phyloP scores from a whole-genome alignment of 2,888 invertebrate species.

The Sepiola atlantica region DNA sequence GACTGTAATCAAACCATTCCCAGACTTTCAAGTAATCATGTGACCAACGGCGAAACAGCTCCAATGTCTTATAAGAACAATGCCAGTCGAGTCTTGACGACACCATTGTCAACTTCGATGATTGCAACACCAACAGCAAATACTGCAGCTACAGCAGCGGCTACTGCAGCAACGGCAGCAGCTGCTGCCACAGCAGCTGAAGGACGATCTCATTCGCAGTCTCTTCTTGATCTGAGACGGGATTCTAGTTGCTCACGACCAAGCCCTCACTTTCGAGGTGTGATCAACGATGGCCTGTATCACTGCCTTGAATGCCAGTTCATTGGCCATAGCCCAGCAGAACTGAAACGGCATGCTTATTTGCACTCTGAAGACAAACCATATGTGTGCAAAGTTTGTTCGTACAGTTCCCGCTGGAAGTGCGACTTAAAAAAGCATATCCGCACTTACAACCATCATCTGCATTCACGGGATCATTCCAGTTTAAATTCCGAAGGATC shows the following conservation, averaged over 20 bases:
- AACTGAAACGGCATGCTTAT: constrained; percentile 69
- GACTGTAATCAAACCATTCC: constrained; percentile 45
- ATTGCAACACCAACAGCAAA: not conserved
- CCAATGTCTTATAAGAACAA: constrained; percentile 48
- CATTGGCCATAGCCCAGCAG: constrained; percentile 70
- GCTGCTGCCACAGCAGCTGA: not conserved
- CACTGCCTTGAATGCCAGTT: constrained; percentile 72
- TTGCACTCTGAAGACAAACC: constrained; percentile 73
- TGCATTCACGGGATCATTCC: not conserved
- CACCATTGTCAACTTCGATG: not conserved
- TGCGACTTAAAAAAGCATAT: constrained; percentile 74
- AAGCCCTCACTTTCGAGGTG: constrained; percentile 59
- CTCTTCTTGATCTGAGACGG: constrained; percentile 34
- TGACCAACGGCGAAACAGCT: constrained; percentile 51
- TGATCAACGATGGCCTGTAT: constrained; percentile 63
- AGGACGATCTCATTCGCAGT: not conserved
- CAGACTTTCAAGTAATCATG: constrained; percentile 50
- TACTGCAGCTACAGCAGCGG: not conserved
- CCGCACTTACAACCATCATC: constrained; percentile 68
- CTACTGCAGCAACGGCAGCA: not conserved
- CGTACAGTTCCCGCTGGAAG: constrained; percentile 73
- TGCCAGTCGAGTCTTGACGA: not conserved
- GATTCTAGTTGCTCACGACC: constrained; percentile 36
- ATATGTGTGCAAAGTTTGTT: constrained; percentile 69
- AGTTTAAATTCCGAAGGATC: constrained; percentile 46